Evolutionary conservation across 2,797 vertebrate species (phyloP), one percentile per base, ranked within the genome.

Genomic region (Chromobotia macracanthus): DNA sequence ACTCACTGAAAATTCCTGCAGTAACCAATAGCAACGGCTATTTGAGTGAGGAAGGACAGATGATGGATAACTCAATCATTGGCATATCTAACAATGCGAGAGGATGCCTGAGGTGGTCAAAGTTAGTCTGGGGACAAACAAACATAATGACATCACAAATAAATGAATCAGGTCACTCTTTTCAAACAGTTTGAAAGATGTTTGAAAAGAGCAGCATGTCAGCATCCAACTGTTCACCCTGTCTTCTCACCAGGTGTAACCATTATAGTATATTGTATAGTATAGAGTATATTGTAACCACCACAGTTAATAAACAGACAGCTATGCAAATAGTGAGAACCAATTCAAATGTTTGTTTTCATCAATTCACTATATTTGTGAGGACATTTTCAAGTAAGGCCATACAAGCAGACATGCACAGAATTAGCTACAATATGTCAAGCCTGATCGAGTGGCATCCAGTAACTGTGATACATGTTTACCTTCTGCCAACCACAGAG

Each of bases 11-110:
- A 15, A 67, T 15, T 44, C 11, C 41, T 55, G 35, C 63, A 41
- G 73, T 66, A 41, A 66, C 61, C 21, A 66, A 66, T 28, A 67
- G 50, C 63, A 66, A 75, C 21, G 1, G 63, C 31, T 66, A 56
- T 25, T 75, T 61, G 8, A 61, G 23, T 48, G 41, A 6, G 10
- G 16, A 28, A 75, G 13, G 8, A 38, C 12, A 38, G 72, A 75
- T 53, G 38, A 53, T 13, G 3, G 12, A 63, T 13, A 75, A 12
- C 11, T 65, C 28, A 75, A 65, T 13, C 31, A 19, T 61, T 11
- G 15, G 7, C 51, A 44, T 21, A 67, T 46, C 12, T 16, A 74
- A 8, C 9, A 18, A 38, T 10, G 11, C 15, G 21, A 46, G 12
- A 66, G 12, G 50, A 28, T n/a, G 31, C 60, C 11, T 55, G 6